These are phyloP conservation scores for Netta rufina DNA, from an alignment of 2,797 vertebrate genomes.

Conservation along the genomic window DNA sequence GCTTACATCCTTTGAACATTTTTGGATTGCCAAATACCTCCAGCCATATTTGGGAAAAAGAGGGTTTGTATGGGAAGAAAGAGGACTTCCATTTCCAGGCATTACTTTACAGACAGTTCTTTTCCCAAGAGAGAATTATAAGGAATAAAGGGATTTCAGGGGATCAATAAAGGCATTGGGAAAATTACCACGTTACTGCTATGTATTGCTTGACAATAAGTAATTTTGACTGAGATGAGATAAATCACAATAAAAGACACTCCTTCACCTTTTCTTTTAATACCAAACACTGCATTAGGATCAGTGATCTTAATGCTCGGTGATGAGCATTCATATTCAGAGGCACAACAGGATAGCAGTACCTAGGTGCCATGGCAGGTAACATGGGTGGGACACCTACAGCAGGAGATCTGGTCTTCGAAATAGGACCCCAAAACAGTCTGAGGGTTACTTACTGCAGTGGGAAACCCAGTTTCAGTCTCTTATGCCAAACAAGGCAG, in stretches of 20 bases:
- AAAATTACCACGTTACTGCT: not conserved
- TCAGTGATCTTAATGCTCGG: not conserved
- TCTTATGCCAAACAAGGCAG: not conserved
- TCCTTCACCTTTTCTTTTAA: not conserved
- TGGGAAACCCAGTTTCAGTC: not conserved
- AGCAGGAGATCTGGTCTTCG: not conserved
- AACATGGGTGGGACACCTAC: accelerated
- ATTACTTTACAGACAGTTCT: not conserved
- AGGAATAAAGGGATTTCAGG: not conserved
- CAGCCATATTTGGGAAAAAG: not conserved
- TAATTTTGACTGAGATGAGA: not conserved
- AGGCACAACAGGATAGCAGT: not conserved
- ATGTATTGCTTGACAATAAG: accelerated
- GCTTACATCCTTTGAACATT: not conserved
- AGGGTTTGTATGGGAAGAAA: not conserved
- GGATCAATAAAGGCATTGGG: not conserved
- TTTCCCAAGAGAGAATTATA: not conserved
- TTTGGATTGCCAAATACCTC: not conserved
- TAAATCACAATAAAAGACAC: not conserved
- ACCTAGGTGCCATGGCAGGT: accelerated
- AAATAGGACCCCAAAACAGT: not conserved
- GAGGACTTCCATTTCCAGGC: not conserved
- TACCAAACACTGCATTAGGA: not conserved
- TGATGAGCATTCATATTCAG: not conserved
- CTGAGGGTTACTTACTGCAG: not conserved